phyloP scores from a whole-genome alignment of 2,797 vertebrate genomes.

The Pseudochromis fuscus region DNA sequence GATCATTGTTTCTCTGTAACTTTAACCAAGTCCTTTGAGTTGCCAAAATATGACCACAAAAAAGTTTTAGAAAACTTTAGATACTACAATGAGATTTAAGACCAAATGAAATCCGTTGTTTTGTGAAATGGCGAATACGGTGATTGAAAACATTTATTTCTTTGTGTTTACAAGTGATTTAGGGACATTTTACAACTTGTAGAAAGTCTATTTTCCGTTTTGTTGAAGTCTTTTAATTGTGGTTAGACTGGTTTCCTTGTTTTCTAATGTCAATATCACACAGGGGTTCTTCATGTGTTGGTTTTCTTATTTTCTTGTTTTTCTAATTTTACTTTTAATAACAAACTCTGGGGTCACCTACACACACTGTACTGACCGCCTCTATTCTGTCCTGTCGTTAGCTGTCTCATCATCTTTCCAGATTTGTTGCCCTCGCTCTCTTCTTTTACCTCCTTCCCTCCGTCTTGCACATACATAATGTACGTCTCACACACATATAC shows the following conservation, averaged over 20 bases:
- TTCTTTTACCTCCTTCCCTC: constrained; percentile 42
- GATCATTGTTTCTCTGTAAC: background rate
- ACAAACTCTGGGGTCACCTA: constrained; percentile 1
- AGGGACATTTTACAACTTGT: constrained; percentile 3
- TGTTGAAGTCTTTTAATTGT: background rate
- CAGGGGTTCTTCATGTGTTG: background rate
- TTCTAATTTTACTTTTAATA: constrained; percentile 21
- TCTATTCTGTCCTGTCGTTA: constrained; percentile 29
- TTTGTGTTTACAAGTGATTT: too few species aligned
- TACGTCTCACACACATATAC: constrained; percentile 52
- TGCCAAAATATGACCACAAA: background rate
- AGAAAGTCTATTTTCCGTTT: constrained; percentile 13
- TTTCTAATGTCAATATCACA: background rate
- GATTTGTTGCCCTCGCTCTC: constrained; percentile 46
- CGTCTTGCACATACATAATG: constrained; percentile 56
- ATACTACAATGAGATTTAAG: too few species aligned
- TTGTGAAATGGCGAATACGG: background rate
- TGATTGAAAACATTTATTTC: background rate
- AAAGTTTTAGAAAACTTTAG: constrained; percentile 1
- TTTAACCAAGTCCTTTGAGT: background rate
- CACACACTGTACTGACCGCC: constrained; percentile 25
- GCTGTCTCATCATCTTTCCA: constrained; percentile 48
- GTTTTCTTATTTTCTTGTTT: constrained; percentile 6
- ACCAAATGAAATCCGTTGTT: background rate
- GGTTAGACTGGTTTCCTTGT: background rate